Evolutionary conservation across 1,140 invertebrate genomes (phyloP), one percentile per base, ranked within the genome.

Genomic region (Notospermus geniculatus): DNA sequence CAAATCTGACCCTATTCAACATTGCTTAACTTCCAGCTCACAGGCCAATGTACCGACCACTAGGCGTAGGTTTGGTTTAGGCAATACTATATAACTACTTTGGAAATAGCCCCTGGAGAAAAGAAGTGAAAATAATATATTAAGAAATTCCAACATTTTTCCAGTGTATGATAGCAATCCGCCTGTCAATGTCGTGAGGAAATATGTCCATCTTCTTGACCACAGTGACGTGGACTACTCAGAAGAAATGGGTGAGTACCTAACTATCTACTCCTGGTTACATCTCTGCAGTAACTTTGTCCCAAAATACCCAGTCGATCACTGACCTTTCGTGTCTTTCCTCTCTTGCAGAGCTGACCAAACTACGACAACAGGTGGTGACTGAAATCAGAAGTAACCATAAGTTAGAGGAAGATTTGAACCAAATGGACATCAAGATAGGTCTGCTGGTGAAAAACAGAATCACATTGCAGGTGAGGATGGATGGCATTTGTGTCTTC

Each of bases 371-470:
- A 50, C 86, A 90, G 68, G 88, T 91, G 1, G 89, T 90, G 2
- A 86, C 90, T 74, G 84, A 85, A 25, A 91, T 92, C 66, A 84
- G 87, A 59, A 87, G 87, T 60, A 92, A 91, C 77, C 87, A 90
- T 75, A 85, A 88, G 72, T 78, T 92, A 30, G 88, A 90, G 11
- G 86, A 88, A 63, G 87, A 90, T 71, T 79, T 91, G 30, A 88
- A 90, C 65, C 85, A 84, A 59, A 90, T 92, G 88, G 90, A 91
- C 73, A 84, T 91, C 15, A 91, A 91, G 82, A 92, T 92, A 69
- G 90, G 89, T 2, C 83, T 92, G 13, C 82, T 92, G 1, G 89
- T 92, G 23, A 89, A 90, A 80, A 92, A 92, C 78, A 83, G 90
- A 70, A 89, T 92, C 57, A 87, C 89, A 13, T 70, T 92, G 39